phyloP scores from a whole-genome alignment of 2,888 invertebrate species.

The Limnephilus lunatus region DNA sequence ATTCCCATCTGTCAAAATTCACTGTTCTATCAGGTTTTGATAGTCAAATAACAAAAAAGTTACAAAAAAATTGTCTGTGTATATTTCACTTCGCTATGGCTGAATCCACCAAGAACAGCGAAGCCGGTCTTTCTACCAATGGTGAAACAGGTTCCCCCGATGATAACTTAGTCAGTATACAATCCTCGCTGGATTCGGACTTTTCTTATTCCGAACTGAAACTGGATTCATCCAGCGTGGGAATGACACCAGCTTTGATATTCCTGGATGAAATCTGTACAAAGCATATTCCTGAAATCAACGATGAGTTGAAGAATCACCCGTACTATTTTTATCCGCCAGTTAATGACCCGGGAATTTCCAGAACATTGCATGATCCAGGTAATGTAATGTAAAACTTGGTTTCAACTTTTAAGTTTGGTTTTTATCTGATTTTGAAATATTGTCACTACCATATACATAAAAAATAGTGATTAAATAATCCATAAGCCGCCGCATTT shows the following conservation, averaged over 20 bases:
- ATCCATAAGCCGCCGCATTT: too few species aligned
- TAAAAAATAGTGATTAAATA: too few species aligned
- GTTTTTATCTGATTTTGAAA: too few species aligned
- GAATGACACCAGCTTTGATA: background rate
- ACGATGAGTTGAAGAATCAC: conserved; percentile 47
- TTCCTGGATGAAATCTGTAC: conserved; percentile 49
- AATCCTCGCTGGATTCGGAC: conserved; percentile 26
- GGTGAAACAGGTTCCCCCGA: background rate
- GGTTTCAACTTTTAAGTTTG: too few species aligned
- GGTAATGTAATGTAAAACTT: conserved; percentile 12
- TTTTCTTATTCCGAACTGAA: conserved; percentile 6
- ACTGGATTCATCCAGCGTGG: background rate
- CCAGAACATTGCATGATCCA: conserved; percentile 45
- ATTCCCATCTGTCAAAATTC: background rate
- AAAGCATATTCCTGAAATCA: conserved; percentile 52
- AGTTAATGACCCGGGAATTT: conserved; percentile 54
- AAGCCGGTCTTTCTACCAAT: background rate
- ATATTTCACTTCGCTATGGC: background rate
- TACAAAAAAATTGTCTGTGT: background rate
- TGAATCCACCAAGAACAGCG: background rate
- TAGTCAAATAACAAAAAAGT: background rate
- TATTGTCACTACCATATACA: too few species aligned
- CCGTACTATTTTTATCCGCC: conserved; percentile 55
- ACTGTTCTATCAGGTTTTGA: background rate
- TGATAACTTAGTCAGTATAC: background rate